Evolutionary conservation across 2,113 vertebrate species (phyloP), one percentile per base, ranked within the genome.

Genomic region (Hippocampus comes): DNA sequence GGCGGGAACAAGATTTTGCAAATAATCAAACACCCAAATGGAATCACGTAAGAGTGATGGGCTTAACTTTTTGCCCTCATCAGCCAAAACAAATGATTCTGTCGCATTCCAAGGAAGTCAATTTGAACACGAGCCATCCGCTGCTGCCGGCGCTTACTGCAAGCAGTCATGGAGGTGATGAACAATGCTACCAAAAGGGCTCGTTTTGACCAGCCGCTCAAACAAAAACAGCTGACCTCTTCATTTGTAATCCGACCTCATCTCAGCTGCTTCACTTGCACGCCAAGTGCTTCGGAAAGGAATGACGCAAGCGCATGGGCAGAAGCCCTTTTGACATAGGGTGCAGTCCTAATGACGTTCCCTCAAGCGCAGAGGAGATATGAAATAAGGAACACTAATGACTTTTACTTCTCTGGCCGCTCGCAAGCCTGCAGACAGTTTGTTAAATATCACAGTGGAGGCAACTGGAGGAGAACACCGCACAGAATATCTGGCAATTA

Each of bases 321-420:
- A 84, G 80, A 85, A 73, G 81, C 75, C 86, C 78, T 70, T 77
- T 80, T 84, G 78, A 86, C 68, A 46, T 57, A 81, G 73, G 67
- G 63, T 80, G 75, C 75, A 53, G 84, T 80, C 79, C 72, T 87
- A 88, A 87, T 86, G 81, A 73, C 69, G 30, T 81, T 80, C 74
- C 82, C 81, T 70, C 27, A 73, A 84, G 80, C 79, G 70, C 74
- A 68, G 76, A 84, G 76, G 75, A 76, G 42, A 80, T 72, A 69
- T 55, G 74, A 7, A 63, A 42, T 81, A 73, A 81, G 73, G 79
- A 78, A 70, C 77, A 66, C 79, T 84, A 84, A 89, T 81, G 78
- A 83, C 71, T 82, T 63, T 75, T 67, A 48, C 85, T 67, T 78
- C 78, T 74, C 73, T 78, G 76, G 84, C 80, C 77, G 82, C 63